Evolutionary conservation across 92 coral and sea anemone genomes (phyloP).

Genomic region (Epizoanthus illoricatus): DNA sequence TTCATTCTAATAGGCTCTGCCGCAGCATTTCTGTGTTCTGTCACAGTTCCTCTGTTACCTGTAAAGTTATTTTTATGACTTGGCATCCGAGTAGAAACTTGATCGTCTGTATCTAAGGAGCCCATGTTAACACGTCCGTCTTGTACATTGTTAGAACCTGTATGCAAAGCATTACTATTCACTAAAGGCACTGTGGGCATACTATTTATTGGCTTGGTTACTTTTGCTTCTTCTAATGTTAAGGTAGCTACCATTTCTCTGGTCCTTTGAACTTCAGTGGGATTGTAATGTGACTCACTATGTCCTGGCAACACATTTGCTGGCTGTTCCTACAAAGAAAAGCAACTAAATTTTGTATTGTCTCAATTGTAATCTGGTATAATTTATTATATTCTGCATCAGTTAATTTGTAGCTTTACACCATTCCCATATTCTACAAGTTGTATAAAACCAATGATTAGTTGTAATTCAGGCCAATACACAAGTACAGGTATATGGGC

Average conservation of each 20-base stretch:
- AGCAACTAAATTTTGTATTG: background rate
- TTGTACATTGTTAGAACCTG: background rate
- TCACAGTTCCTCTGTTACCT: background rate
- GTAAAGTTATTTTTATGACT: background rate
- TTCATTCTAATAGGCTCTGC: background rate
- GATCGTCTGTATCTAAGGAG: background rate
- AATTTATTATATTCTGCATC: no score
- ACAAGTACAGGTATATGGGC: no score
- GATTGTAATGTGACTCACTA: background rate
- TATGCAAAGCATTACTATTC: background rate
- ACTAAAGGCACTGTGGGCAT: background rate
- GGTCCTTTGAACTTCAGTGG: background rate
- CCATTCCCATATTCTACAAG: no score
- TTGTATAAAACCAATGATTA: no score
- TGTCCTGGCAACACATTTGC: background rate
- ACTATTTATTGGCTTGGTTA: background rate
- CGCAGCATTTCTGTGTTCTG: background rate
- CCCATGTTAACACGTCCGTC: background rate
- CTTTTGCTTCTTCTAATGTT: background rate
- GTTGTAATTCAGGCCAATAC: no score
- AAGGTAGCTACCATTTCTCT: background rate
- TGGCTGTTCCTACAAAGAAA: constrained; percentile 1
- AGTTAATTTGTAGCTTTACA: no score
- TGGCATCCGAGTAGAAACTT: background rate
- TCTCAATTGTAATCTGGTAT: background rate